Conservation (phyloP, 2,113 vertebrate genomes). For the Theropithecus gelada region DNA sequence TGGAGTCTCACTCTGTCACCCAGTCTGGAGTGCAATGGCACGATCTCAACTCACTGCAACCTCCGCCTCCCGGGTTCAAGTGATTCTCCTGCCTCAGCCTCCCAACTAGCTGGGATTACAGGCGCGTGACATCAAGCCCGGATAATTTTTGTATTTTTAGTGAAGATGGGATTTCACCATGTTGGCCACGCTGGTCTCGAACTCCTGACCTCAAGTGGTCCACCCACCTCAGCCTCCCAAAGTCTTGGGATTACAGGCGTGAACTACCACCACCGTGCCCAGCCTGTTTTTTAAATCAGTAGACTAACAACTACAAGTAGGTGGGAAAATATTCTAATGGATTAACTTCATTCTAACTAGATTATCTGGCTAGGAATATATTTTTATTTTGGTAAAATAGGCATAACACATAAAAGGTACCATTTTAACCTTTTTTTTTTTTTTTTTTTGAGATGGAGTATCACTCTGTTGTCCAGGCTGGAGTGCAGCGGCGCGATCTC, state of each 20-base stretch:
- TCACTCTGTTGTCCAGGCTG: too few relatives aligned
- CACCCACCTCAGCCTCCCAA: neutral
- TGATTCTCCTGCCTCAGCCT: neutral
- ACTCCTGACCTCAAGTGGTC: neutral
- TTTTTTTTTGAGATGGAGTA: too few relatives aligned
- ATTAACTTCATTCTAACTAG: neutral
- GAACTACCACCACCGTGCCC: neutral
- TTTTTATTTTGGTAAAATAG: neutral
- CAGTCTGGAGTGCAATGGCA: neutral
- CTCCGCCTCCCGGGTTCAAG: neutral
- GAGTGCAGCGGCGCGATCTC: too few relatives aligned
- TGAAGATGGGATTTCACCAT: neutral
- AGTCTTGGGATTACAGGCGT: neutral
- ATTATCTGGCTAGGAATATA: neutral
- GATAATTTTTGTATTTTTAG: neutral
- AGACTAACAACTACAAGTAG: neutral
- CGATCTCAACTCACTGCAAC: neutral
- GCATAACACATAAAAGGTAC: neutral
- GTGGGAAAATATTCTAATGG: neutral
- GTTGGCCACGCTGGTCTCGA: neutral
- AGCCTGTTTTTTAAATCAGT: neutral
- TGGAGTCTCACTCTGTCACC: neutral
- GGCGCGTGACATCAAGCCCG: accelerated
- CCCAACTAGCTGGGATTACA: neutral
- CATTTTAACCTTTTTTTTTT: neutral